phyloP scores from a whole-genome alignment of 2,888 invertebrate species.

The Ennomos erosarius region DNA sequence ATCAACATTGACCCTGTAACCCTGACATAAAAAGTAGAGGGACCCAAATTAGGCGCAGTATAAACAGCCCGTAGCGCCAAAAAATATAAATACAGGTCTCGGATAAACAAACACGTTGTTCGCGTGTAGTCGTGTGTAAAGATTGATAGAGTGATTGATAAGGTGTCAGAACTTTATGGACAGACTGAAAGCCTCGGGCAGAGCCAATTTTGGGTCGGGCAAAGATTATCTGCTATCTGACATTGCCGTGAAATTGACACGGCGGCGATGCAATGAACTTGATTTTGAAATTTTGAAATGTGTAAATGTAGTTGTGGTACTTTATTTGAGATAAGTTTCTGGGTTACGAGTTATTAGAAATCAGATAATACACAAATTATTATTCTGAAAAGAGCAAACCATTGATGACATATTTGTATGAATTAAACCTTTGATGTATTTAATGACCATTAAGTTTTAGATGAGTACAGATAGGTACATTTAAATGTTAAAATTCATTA shows the following conservation, averaged over 20 bases:
- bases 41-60: constrained; percentile 34
- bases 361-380: too few relatives aligned
- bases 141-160: constrained; percentile 56
- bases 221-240: constrained; percentile 54
- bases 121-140: constrained; percentile 44
- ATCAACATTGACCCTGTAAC: constrained; percentile 38
- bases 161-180: constrained; percentile 49
- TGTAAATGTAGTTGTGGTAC: constrained; percentile 32
- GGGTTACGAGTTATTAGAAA: too few relatives aligned
- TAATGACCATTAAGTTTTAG: too few relatives aligned
- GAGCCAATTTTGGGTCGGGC: constrained; percentile 43
- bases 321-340: too few relatives aligned
- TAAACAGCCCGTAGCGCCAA: constrained; percentile 16
- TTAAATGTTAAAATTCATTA: too few relatives aligned
- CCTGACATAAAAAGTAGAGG: constrained; percentile 39
- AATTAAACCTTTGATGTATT: too few relatives aligned
- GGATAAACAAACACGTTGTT: constrained; percentile 47
- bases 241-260: constrained; percentile 43
- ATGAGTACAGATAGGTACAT: too few relatives aligned
- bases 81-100: constrained; percentile 39
- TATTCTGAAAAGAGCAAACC: too few relatives aligned
- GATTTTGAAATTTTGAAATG: constrained; percentile 26
- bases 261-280: constrained; percentile 42
- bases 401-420: too few relatives aligned
- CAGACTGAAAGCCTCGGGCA: constrained; percentile 46